phyloP scores from a whole-genome alignment of 1,140 invertebrate genomes.

The Trinorchestia longiramus region DNA sequence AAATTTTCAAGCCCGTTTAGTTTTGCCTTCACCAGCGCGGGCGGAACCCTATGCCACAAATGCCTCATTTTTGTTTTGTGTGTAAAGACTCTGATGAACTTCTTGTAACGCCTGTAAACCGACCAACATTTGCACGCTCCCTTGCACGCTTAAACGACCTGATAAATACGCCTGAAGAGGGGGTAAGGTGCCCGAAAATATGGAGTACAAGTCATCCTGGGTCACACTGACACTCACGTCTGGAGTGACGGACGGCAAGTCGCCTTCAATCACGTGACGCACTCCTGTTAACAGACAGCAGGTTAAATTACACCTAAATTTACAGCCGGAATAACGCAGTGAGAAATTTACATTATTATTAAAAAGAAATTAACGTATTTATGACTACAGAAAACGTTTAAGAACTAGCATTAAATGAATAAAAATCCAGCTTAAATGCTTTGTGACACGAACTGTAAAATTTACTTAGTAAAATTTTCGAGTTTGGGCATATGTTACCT shows the following conservation, averaged over 20 bases:
- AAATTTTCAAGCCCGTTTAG: conserved; percentile 15
- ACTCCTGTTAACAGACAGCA: conserved; percentile 56
- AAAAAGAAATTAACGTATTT: too few species aligned
- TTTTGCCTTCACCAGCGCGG: neutral
- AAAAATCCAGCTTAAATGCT: too few species aligned
- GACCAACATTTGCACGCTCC: conserved; percentile 65
- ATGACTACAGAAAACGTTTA: too few species aligned
- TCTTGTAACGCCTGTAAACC: conserved; percentile 61
- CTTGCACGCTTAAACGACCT: conserved; percentile 64
- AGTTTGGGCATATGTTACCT: too few species aligned
- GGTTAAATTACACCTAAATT: neutral
- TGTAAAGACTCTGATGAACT: conserved; percentile 57
- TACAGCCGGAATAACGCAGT: too few species aligned
- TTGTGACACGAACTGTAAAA: too few species aligned
- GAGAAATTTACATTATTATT: too few species aligned
- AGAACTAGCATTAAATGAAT: too few species aligned
- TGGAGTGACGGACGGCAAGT: conserved; percentile 62
- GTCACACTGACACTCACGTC: conserved; percentile 63
- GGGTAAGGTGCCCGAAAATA: conserved; percentile 63
- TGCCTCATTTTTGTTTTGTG: conserved; percentile 58
- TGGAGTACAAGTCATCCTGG: conserved; percentile 63
- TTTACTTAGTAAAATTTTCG: too few species aligned
- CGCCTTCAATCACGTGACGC: conserved; percentile 65
- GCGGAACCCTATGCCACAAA: conserved; percentile 57
- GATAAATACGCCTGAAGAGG: conserved; percentile 66